phyloP scores from a whole-genome alignment of 1,140 invertebrate species.

The Tetramorium alpestre region DNA sequence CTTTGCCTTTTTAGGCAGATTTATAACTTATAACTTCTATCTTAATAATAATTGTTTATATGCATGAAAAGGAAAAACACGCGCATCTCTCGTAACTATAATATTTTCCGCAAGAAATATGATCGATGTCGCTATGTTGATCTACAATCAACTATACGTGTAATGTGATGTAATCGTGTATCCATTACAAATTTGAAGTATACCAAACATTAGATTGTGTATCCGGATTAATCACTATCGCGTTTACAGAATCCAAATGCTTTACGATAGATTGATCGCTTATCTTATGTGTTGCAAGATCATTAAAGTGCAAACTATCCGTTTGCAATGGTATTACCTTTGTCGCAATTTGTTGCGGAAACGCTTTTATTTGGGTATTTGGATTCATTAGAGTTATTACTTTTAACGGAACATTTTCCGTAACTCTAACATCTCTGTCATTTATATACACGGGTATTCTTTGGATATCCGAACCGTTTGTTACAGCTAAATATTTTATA shows the following conservation, averaged over 20 bases:
- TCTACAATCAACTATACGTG: background rate
- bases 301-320: background rate
- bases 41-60: slow-evolving; percentile 16
- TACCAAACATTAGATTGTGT: background rate
- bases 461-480: background rate
- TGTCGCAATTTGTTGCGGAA: background rate
- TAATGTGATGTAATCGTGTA: background rate
- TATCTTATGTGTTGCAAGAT: background rate
- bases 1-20: background rate
- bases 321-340: background rate
- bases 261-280: background rate
- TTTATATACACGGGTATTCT: slow-evolving; percentile 27
- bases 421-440: background rate
- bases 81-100: background rate
- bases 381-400: slow-evolving; percentile 9
- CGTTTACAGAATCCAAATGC: background rate
- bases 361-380: background rate
- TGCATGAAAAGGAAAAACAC: too few relatives aligned
- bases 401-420: slow-evolving; percentile 4
- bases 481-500: slow-evolving; percentile 25
- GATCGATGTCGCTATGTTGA: background rate
- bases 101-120: slow-evolving; percentile 1
- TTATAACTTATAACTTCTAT: slow-evolving; percentile 21
- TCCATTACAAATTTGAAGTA: background rate
- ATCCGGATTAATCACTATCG: background rate